Evolutionary conservation across 2,113 vertebrate species (phyloP).

Genomic region (Acanthochromis polyacanthus): DNA sequence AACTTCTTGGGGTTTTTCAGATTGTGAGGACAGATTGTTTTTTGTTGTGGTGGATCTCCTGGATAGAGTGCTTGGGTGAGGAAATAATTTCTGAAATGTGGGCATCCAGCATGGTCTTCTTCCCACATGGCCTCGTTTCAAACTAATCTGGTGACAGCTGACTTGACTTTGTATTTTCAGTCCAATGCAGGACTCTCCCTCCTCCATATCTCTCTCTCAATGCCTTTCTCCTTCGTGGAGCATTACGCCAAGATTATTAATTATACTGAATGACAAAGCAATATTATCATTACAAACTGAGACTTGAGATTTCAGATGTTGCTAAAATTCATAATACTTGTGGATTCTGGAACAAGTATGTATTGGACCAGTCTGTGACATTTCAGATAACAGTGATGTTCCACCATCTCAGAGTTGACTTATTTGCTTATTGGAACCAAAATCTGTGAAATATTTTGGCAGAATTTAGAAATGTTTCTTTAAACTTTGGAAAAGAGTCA

Average conservation of each 20-base stretch:
- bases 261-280: slow-evolving; percentile 13
- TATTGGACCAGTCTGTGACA: neutral
- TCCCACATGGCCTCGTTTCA: neutral
- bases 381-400: no score
- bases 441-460: no score
- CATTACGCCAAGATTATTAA: neutral
- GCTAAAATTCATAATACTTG: slow-evolving; percentile 8
- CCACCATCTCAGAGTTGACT: no score
- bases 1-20: neutral
- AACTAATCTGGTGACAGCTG: slow-evolving; percentile 2
- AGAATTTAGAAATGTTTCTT: no score
- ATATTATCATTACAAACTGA: neutral
- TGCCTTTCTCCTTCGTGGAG: neutral
- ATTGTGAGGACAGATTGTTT: neutral
- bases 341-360: slow-evolving; percentile 1
- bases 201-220: neutral
- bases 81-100: no score
- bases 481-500: no score
- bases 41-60: neutral
- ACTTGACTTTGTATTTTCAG: slow-evolving; percentile 17
- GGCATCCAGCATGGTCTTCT: neutral
- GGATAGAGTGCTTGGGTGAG: slow-evolving; percentile 4
- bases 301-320: neutral
- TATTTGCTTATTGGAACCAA: no score
- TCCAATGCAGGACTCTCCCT: slow-evolving; percentile 2